These are phyloP conservation scores for Drosophila prosaltans DNA, from an alignment of 1,140 invertebrate species.

Conservation along the genomic window DNA sequence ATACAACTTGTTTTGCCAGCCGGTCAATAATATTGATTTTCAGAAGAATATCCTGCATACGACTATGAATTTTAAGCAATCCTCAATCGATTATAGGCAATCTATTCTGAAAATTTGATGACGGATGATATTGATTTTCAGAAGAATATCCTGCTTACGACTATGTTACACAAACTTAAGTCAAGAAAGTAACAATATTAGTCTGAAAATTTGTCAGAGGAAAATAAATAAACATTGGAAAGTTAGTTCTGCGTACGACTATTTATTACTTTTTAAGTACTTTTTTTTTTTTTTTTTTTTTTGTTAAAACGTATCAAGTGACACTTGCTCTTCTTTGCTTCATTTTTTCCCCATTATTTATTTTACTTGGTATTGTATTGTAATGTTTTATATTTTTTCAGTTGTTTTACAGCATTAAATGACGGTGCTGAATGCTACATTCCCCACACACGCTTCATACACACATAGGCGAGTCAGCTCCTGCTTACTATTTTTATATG, in stretches of 20 bases:
- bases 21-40: too few species aligned
- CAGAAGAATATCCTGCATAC: too few species aligned
- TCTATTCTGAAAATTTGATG: too few species aligned
- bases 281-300: conserved; percentile 46
- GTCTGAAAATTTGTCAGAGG: too few species aligned
- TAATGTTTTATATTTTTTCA: conserved; percentile 29
- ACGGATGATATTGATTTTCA: too few species aligned
- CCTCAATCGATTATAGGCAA: too few species aligned
- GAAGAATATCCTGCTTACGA: too few species aligned
- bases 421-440: conserved; percentile 57
- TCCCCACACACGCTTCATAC: conserved; percentile 50
- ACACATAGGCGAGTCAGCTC: conserved; percentile 17
- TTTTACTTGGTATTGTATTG: conserved; percentile 38
- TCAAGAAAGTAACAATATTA: too few species aligned
- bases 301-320: conserved; percentile 53
- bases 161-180: too few species aligned
- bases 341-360: not conserved
- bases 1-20: too few species aligned
- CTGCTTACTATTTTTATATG: conserved; percentile 23
- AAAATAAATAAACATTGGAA: conserved; percentile 7
- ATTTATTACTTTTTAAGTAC: conserved; percentile 66
- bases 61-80: too few species aligned
- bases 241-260: conserved; percentile 58
- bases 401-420: conserved; percentile 48
- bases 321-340: conserved; percentile 28